phyloP scores from a whole-genome alignment of 2,797 vertebrate genomes.

The Bradypodion pumilum region DNA sequence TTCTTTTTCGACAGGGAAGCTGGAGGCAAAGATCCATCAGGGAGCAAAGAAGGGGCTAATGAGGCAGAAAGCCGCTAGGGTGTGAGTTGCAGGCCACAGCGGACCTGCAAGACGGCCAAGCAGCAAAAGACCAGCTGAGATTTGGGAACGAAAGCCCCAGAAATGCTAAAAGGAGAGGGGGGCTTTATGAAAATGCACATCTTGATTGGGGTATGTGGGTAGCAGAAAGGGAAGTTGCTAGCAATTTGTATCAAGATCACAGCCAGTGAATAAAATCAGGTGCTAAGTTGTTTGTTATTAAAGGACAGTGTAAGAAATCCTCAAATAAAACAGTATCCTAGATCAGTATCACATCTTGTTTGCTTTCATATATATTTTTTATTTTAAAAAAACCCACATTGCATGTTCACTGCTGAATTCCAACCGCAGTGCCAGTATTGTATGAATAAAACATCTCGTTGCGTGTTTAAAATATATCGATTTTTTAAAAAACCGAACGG shows the following conservation, averaged over 20 bases:
- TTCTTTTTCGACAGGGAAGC: constrained; percentile 82
- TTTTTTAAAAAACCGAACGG: constrained; percentile 48
- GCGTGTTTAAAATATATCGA: constrained; percentile 50
- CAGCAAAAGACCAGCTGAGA: constrained; percentile 16
- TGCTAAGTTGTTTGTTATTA: neutral
- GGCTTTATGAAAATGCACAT: neutral
- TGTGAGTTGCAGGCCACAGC: constrained; percentile 62
- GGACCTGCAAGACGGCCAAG: constrained; percentile 7
- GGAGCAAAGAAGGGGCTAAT: constrained; percentile 95
- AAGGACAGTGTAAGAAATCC: neutral
- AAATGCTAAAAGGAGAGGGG: constrained; percentile 14
- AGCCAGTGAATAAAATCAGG: constrained; percentile 23
- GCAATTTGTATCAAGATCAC: neutral
- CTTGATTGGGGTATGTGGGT: neutral
- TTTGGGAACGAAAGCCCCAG: constrained; percentile 35
- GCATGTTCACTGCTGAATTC: constrained; percentile 66
- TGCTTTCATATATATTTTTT: constrained; percentile 73
- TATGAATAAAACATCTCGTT: constrained; percentile 61
- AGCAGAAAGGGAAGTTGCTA: constrained; percentile 15
- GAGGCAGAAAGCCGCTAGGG: constrained; percentile 78
- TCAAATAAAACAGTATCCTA: neutral
- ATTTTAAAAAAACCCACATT: constrained; percentile 63
- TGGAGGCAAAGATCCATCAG: constrained; percentile 93
- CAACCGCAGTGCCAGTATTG: constrained; percentile 61
- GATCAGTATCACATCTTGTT: neutral